These are phyloP conservation scores for Pseudobourletiella spinata DNA, from an alignment of 1,140 invertebrate species.

Conservation along the genomic window DNA sequence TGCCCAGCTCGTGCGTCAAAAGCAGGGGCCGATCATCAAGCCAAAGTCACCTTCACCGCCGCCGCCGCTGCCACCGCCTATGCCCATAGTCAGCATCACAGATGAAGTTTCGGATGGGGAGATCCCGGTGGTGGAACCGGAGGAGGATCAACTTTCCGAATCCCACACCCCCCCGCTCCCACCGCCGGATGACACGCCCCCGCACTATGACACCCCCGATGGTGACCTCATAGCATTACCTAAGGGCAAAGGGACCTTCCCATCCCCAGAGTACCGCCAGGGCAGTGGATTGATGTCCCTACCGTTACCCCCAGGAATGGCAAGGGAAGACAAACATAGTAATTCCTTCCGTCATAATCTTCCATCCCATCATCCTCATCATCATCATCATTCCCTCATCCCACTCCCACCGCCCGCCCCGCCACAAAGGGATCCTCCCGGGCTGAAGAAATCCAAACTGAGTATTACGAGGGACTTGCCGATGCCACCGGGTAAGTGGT, in stretches of 20 bases:
- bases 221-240: too few species aligned
- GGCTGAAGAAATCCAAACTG: constrained; percentile 11
- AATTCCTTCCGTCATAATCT: too few species aligned
- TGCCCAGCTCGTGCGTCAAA: constrained; percentile 74
- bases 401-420: too few species aligned
- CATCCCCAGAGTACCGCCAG: too few species aligned
- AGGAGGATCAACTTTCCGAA: neutral
- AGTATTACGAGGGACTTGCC: constrained; percentile 67
- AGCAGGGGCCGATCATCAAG: constrained; percentile 37
- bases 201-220: neutral
- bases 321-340: constrained; percentile 2
- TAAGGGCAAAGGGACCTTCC: too few species aligned
- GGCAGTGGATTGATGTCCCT: constrained; percentile 55
- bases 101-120: constrained; percentile 9
- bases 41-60: constrained; percentile 21
- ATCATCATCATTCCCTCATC: too few species aligned
- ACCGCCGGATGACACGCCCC: neutral
- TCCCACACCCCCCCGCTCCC: neutral
- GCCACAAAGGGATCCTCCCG: too few species aligned
- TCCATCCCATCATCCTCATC: too few species aligned
- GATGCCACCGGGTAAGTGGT: constrained; percentile 66
- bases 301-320: constrained; percentile 74
- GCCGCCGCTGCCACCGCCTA: too few species aligned
- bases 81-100: constrained; percentile 4
- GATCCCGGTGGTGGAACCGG: neutral